phyloP scores from a whole-genome alignment of 2,113 vertebrate species.

The Leptosomus discolor region DNA sequence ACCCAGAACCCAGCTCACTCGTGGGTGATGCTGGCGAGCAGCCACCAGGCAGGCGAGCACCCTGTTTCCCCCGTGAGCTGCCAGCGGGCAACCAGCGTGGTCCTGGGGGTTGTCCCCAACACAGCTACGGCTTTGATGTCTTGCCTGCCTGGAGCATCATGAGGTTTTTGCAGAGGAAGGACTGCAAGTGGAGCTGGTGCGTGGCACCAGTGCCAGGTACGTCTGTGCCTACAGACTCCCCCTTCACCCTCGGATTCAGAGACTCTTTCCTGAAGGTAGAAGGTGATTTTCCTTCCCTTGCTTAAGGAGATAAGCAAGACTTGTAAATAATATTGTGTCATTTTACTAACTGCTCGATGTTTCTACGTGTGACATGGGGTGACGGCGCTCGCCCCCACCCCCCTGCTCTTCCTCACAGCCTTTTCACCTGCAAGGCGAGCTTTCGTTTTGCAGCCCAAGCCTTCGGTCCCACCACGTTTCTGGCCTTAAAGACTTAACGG shows the following conservation, averaged over 20 bases:
- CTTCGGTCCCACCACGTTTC: fast-evolving
- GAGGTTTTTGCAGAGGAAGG: neutral
- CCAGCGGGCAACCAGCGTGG: fast-evolving
- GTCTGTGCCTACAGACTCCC: neutral
- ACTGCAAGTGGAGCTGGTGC: neutral
- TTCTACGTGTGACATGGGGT: neutral
- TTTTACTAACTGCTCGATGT: neutral
- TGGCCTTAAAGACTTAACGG: neutral
- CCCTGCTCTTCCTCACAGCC: neutral
- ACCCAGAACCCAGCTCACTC: neutral
- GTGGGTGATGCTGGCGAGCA: neutral
- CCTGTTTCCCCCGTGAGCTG: fast-evolving
- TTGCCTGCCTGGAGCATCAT: neutral
- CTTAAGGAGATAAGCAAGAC: neutral
- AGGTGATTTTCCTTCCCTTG: neutral
- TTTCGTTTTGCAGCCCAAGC: neutral
- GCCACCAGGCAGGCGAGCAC: neutral
- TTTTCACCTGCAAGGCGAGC: neutral
- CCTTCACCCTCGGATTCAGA: neutral
- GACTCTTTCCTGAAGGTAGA: neutral
- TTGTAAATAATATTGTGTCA: neutral
- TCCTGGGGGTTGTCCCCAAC: neutral
- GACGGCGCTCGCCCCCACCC: fast-evolving
- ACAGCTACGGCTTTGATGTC: fast-evolving
- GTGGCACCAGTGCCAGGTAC: fast-evolving